These are phyloP conservation scores for Sceloporus tristichus DNA, from an alignment of 2,113 vertebrate species.

Conservation along the genomic window DNA sequence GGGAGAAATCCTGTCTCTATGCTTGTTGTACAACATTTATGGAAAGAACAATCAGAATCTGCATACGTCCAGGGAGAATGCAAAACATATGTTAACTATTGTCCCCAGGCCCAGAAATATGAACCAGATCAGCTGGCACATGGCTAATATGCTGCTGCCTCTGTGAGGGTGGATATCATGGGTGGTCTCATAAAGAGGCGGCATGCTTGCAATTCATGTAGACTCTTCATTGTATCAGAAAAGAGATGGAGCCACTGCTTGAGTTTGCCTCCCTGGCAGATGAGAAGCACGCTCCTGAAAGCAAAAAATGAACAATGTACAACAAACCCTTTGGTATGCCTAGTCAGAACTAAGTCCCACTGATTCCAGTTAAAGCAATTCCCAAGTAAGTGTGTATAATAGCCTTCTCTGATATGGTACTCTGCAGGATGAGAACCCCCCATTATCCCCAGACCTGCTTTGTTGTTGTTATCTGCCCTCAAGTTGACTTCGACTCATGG, in stretches of 20 bases:
- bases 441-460: too few relatives aligned
- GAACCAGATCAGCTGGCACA: neutral
- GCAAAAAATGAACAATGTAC: neutral
- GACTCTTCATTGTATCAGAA: neutral
- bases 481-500: too few relatives aligned
- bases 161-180: neutral
- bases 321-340: neutral
- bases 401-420: too few relatives aligned
- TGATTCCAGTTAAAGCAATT: too few relatives aligned
- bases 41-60: constrained; percentile 15
- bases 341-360: neutral
- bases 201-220: neutral
- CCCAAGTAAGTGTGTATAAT: too few relatives aligned
- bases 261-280: neutral
- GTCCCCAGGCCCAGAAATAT: neutral
- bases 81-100: constrained; percentile 28
- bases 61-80: constrained; percentile 7
- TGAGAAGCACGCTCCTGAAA: neutral
- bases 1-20: neutral
- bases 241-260: neutral
- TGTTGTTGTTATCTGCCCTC: too few relatives aligned
- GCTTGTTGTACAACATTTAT: constrained; percentile 12
- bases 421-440: too few relatives aligned
- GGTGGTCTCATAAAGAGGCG: neutral
- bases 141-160: neutral